These are phyloP conservation scores for Rhopalosiphum maidis DNA, from an alignment of 1,140 invertebrate species.

Conservation along the genomic window DNA sequence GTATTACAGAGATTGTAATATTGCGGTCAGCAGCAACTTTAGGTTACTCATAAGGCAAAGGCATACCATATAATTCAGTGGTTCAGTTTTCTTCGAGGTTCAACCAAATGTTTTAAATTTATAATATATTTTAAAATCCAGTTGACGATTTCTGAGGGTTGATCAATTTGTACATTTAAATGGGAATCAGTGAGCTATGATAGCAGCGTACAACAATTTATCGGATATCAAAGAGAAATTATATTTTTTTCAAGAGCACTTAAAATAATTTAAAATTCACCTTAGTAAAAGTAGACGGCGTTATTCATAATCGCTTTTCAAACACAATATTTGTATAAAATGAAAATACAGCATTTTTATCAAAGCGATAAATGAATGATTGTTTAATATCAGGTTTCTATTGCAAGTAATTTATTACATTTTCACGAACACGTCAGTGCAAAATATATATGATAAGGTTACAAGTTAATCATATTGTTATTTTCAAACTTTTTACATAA, in stretches of 20 bases:
- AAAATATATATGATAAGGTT: not conserved
- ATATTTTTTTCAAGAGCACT: not conserved
- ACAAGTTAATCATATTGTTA: not conserved
- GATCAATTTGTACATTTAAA: not conserved
- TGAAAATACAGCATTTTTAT: not conserved
- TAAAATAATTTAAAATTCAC: not conserved
- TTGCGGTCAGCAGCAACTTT: not conserved
- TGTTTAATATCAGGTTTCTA: not conserved
- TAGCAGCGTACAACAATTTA: not conserved
- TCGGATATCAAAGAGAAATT: not conserved
- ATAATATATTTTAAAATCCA: not conserved
- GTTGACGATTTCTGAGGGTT: too few species aligned
- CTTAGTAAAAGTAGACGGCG: not conserved
- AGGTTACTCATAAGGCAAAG: not conserved
- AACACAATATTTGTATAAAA: not conserved
- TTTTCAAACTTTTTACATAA: not conserved
- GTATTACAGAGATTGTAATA: not conserved
- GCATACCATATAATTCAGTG: not conserved
- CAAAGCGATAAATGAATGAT: not conserved
- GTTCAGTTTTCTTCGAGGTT: not conserved
- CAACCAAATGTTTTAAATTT: not conserved
- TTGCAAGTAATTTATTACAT: not conserved
- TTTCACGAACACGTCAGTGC: not conserved
- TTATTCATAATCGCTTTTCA: not conserved
- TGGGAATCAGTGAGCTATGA: not conserved